Percentiles rank a stretch among this genome's conserved stretches.
Evolutionary conservation across 2,797 vertebrate genomes (phyloP).

Genomic region (Eremophila alpestris): DNA sequence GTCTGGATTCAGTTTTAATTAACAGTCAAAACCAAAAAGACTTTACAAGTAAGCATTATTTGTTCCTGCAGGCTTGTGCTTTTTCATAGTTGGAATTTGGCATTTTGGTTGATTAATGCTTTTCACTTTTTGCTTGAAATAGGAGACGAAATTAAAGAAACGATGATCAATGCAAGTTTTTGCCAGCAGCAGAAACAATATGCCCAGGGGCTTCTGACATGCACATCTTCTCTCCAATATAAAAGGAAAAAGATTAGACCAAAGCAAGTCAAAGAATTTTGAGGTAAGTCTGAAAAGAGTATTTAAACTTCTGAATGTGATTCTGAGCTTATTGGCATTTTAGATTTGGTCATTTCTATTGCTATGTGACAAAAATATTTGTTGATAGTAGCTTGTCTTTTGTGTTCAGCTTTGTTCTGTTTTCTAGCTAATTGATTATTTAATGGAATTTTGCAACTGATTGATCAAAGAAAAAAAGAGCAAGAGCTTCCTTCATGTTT

Average conservation of each 20-base stretch:
- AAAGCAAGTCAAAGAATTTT: neutral
- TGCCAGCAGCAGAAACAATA: neutral
- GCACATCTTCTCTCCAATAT: neutral
- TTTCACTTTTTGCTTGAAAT: neutral
- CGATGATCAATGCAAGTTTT: neutral
- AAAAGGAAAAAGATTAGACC: neutral
- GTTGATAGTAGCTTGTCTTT: neutral
- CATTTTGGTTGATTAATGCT: neutral
- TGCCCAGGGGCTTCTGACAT: neutral
- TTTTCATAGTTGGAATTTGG: neutral
- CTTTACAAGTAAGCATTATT: neutral
- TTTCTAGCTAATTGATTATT: constrained; percentile 82
- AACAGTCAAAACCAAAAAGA: neutral
- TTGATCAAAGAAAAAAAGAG: constrained; percentile 87
- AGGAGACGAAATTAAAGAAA: neutral
- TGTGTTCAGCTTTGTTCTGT: neutral
- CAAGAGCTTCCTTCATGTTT: constrained; percentile 85
- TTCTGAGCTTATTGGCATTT: neutral
- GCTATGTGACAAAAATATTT: neutral
- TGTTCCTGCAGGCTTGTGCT: neutral
- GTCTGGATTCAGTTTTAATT: neutral
- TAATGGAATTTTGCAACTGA: constrained; percentile 86
- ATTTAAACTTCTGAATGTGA: neutral
- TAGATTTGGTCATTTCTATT: neutral
- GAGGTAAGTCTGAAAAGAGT: neutral